Conservation (phyloP, 2,797 vertebrate species). For the Thripadectes ignobilis region DNA sequence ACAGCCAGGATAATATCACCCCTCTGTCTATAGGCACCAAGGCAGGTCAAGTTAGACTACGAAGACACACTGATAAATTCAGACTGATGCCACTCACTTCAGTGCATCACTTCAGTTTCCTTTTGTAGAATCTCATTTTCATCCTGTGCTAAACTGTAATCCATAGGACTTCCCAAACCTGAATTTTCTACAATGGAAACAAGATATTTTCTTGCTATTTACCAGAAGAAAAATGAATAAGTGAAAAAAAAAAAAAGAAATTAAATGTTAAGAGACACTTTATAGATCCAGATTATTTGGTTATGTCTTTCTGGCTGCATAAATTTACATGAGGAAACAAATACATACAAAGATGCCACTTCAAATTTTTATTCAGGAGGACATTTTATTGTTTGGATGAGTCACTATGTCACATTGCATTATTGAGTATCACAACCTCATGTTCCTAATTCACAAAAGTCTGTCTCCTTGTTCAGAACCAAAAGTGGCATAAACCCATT, state of each 20-base stretch:
- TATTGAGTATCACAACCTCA: neutral
- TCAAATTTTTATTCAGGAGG: neutral
- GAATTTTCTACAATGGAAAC: neutral
- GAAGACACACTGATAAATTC: neutral
- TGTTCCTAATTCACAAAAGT: neutral
- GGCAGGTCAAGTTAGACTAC: neutral
- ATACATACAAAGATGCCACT: neutral
- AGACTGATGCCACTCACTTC: neutral
- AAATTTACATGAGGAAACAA: neutral
- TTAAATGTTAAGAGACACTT: neutral
- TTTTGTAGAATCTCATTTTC: neutral
- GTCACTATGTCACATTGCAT: neutral
- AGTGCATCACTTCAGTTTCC: neutral
- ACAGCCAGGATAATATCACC: neutral
- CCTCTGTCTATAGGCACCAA: neutral
- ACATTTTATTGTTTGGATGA: neutral
- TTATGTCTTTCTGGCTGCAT: neutral
- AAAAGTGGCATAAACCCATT: slow-evolving; percentile 45
- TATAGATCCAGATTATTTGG: neutral
- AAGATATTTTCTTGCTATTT: neutral
- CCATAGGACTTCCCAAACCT: neutral
- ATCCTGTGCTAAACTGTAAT: neutral
- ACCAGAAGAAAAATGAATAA: fast-evolving
- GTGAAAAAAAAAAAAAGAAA: neutral
- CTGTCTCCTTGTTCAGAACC: slow-evolving; percentile 16